Conservation (phyloP, 2,113 vertebrate genomes). For the Machaerirhynchus nigripectus region DNA sequence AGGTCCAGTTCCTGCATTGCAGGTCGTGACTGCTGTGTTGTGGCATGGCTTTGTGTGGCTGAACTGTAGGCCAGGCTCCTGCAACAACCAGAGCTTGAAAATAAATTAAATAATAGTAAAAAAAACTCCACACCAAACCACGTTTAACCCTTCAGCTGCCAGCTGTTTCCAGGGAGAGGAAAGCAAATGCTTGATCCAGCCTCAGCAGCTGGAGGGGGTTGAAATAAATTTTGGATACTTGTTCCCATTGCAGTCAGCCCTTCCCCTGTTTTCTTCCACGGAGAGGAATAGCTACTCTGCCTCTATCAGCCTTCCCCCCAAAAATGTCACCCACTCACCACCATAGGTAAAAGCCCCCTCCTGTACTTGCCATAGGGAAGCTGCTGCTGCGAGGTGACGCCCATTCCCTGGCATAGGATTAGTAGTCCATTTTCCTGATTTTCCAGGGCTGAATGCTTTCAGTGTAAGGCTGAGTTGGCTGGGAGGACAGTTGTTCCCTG, state of each 20-base stretch:
- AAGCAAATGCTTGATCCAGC: neutral
- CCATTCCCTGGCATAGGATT: accelerated
- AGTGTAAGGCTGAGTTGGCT: neutral
- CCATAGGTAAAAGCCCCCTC: neutral
- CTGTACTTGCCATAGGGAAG: neutral
- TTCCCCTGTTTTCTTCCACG: neutral
- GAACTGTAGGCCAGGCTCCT: neutral
- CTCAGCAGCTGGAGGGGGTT: neutral
- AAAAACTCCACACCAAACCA: neutral
- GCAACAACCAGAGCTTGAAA: neutral
- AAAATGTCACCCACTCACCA: too few relatives aligned
- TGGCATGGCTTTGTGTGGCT: neutral
- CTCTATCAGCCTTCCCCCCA: neutral
- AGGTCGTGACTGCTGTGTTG: neutral
- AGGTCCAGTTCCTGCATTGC: neutral
- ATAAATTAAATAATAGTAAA: neutral
- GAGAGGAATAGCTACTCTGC: neutral
- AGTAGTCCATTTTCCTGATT: neutral
- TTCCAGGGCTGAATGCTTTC: neutral
- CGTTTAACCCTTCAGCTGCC: neutral
- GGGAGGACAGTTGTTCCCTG: neutral
- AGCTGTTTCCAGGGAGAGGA: neutral
- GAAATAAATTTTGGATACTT: neutral
- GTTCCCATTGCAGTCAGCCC: neutral
- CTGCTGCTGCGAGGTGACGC: neutral